Evolutionary conservation across 1,140 invertebrate genomes (phyloP), one percentile per base, ranked within the genome.

Genomic region (Gryllus bimaculatus): DNA sequence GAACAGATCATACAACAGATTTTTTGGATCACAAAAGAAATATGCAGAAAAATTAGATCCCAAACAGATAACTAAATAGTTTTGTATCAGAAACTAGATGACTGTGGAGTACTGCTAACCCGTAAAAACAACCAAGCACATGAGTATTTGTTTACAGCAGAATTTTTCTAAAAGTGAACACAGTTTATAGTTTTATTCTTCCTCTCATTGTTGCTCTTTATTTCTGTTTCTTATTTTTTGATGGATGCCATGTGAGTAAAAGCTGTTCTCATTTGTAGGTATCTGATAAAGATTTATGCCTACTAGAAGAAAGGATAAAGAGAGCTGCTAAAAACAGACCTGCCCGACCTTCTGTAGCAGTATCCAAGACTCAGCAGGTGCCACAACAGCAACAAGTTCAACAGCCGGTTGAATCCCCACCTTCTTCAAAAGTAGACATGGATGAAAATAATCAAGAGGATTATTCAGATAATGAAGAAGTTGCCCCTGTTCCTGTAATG

Each of bases 281-380:
- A 83, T 94, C 93, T 26, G 96, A 98, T 82, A 99, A 99, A 87
- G 97, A 99, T 84, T 90, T 94, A 82, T 95, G 95, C 6, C 88
- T 98, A 80, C 86, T 99, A 47, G 97, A 99, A 84, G 97, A 99
- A 86, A 89, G 98, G 74, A 98, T 99, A 76, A 98, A 98, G 84
- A 89, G 96, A 66, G 92, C 93, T 10, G 90, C 92, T 21, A 94
- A 95, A 84, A 93, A 88, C 85, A 83, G 88, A 21, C 86, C 88
- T 18, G 15, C 79, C 8, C 73, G 77, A 20, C 73, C 80, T 13
- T 47, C 79, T 26, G 39, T 48, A 7, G 73, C 15, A 1, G 15
- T 48, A 1, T 48, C 47, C 10, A 47, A 49, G 47, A 74, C 48
- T 10, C 73, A 47, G 10, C 78, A 12, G 13, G 79, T 82, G 26